Evolutionary conservation across 2,113 vertebrate genomes (phyloP), one percentile per base, ranked within the genome.

Genomic region (Sebastes fasciatus): DNA sequence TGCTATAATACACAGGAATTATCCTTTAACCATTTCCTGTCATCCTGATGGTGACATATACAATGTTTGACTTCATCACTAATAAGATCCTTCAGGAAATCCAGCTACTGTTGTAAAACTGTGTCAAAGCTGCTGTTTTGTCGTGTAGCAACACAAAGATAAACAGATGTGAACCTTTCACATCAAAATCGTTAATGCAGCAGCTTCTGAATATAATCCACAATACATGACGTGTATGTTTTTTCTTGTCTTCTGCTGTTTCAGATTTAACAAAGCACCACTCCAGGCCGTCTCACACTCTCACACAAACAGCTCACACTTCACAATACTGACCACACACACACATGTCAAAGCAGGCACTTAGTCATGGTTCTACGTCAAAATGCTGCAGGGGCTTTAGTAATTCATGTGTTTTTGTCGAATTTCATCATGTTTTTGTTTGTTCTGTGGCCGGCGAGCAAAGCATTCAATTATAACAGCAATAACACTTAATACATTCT

Each of bases 221-320:
- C 42, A 69, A 21, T 64, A 46, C 77, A 21, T 40, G 57, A n/a
- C 0, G 1, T 61, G 16, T n/a, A 13, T 69, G 14, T 45, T 8
- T 75, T 19, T 1, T 16, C 46, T 54, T 34, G 17, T 79, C 8
- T 55, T 23, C 3, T 58, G 21, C 66, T 43, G 65, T 79, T 62
- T 74, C 51, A 72, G 6, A 26, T 49, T 51, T 60, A 82, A 85
- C 66, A 82, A 82, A 68, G 65, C 58, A 75, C 70, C 64, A 58
- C 84, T 86, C 34, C 65, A 76, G 71, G 60, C 60, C 68, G 62
- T 82, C 84, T 82, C 60, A 74, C 74, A 51, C 49, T 79, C 61
- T 75, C 40, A 71, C 43, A 71, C 66, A 79, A 52, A 84, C 61
- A 74, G 17, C 52, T 75, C 46, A 46, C 65, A 57, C 26, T 48